Conservation (phyloP, 2,888 invertebrate genomes). For the Plagodis dolabraria region DNA sequence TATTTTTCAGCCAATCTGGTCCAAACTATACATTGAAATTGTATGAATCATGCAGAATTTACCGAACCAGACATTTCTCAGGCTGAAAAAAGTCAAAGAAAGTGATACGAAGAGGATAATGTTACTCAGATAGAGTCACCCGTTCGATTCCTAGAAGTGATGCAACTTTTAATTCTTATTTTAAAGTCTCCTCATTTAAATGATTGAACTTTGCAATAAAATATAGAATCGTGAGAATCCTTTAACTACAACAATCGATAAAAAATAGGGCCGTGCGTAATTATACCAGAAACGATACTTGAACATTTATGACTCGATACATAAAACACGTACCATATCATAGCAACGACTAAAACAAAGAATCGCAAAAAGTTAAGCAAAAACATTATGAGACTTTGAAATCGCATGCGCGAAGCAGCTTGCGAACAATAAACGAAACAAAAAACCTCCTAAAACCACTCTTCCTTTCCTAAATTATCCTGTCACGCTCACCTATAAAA, state of each 20-base stretch:
- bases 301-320: slow-evolving; percentile 65
- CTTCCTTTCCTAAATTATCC: slow-evolving; percentile 82
- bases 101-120: slow-evolving; percentile 40
- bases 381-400: slow-evolving; percentile 55
- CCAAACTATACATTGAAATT: slow-evolving; percentile 9
- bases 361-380: slow-evolving; percentile 61
- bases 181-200: slow-evolving; percentile 18
- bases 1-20: too few species aligned
- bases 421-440: slow-evolving; percentile 46
- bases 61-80: slow-evolving; percentile 30
- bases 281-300: slow-evolving; percentile 65
- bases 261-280: slow-evolving; percentile 58
- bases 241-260: slow-evolving; percentile 34
- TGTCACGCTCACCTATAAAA: slow-evolving; percentile 83
- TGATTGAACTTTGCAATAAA: slow-evolving; percentile 12
- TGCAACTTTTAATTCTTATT: slow-evolving; percentile 29
- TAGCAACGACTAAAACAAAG: slow-evolving; percentile 63
- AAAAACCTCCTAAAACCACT: slow-evolving; percentile 57
- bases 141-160: slow-evolving; percentile 33
- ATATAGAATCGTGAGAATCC: slow-evolving; percentile 16
- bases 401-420: slow-evolving; percentile 59
- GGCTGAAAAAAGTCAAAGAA: slow-evolving; percentile 35
- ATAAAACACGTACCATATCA: slow-evolving; percentile 55
- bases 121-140: slow-evolving; percentile 32
- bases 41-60: slow-evolving; percentile 35